Base-by-base conservation (phyloP, 1,140 invertebrate genomes). In the Ganaspis sp. region DNA sequence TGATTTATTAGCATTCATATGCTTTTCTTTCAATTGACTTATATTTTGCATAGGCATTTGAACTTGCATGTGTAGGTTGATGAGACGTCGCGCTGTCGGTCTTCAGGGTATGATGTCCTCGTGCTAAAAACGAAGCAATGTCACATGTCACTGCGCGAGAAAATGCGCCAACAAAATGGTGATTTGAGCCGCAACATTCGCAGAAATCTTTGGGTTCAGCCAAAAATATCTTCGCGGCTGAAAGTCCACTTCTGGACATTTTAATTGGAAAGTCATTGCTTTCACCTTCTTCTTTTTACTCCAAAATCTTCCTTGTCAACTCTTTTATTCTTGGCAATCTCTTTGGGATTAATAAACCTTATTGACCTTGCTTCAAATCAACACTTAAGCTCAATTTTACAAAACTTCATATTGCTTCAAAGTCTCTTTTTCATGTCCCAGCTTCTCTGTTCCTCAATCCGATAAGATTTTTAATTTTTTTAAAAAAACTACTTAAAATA, bases 81-180 rank as follows among this genome's bases (percentile, higher is more conserved):
- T n/a, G 45, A 49, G 45, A 17, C 45, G 45, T 45, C 45, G 38
- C 38, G 78, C 45, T 69, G 75, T 54, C 73, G 69, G 77, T 74
- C 75, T 77, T 76, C 45, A 38, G 86, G 54, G 83, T 83, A 83
- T 85, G 86, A 87, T 80, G 85, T 84, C 87, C 84, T 85, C 84
- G 85, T 75, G 82, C 86, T 87, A 86, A 88, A 88, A 89, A 81
- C 84, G 84, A 86, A 81, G 82, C 84, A 86, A 89, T 87, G 85
- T 87, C 87, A 87, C 85, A 81, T 49, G 45, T 49, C 45, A 49
- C 83, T 75, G 74, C 74, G 74, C 78, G 83, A 87, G 87, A 86
- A 87, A 87, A 83, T 80, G 83, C 81, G 79, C 74, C 64, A 58
- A 79, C 76, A 76, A 79, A 83, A 83, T 85, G 84, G 84, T 86